These are phyloP conservation scores for Oligia strigilis DNA, from an alignment of 2,888 invertebrate genomes.

Conservation along the genomic window DNA sequence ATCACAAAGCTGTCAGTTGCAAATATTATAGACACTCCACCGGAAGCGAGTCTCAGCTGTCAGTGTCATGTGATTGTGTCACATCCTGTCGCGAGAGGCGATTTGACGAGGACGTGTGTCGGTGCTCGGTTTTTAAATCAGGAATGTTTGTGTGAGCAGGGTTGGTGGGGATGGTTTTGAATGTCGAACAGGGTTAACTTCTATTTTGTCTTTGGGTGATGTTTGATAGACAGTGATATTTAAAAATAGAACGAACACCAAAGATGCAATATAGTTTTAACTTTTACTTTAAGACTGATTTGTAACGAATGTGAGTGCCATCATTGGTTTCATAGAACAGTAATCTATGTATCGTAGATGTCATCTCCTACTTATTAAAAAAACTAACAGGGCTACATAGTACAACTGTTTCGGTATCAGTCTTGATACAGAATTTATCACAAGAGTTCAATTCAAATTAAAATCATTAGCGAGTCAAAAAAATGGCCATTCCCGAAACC, in stretches of 20 bases:
- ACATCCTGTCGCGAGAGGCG: conserved; percentile 59
- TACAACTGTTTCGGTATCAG: no score
- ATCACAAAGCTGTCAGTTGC: conserved; percentile 66
- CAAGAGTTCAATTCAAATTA: background rate
- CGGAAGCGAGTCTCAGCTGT: conserved; percentile 67
- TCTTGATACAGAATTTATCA: no score
- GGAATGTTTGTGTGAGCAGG: conserved; percentile 39
- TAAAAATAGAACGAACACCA: background rate
- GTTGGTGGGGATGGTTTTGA: background rate
- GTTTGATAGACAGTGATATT: background rate
- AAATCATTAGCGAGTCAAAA: no score
- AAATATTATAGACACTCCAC: conserved; percentile 67
- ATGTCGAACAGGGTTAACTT: background rate
- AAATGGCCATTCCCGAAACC: no score
- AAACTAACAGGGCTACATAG: background rate
- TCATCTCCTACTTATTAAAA: background rate
- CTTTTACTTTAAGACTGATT: background rate
- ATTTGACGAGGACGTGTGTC: conserved; percentile 60
- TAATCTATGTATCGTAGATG: background rate
- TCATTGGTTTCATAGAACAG: background rate
- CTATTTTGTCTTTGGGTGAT: background rate
- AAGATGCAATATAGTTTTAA: background rate
- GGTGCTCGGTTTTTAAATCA: conserved; percentile 56
- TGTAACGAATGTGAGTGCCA: no score
- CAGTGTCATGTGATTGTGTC: conserved; percentile 65